phyloP scores from a whole-genome alignment of 2,797 vertebrate species.

The Threskiornis aethiopicus region DNA sequence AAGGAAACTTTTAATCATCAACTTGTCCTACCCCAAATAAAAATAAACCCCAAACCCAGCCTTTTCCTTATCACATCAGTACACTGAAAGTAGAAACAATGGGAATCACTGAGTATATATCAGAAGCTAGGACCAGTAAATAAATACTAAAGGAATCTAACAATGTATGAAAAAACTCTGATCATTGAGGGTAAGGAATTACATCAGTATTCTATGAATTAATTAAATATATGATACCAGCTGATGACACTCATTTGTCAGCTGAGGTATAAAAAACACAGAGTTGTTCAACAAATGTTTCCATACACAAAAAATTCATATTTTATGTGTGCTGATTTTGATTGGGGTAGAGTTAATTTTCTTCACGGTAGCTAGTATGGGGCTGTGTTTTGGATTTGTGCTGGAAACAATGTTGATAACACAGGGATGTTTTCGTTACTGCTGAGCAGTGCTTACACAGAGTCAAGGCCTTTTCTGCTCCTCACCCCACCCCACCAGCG shows the following conservation, averaged over 20 bases:
- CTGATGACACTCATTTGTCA: background rate
- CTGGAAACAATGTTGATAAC: background rate
- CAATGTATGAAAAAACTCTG: background rate
- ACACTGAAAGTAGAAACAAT: background rate
- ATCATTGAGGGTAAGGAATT: background rate
- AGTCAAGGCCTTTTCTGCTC: background rate
- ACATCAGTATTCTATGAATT: background rate
- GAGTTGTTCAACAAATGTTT: background rate
- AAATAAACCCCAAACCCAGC: background rate
- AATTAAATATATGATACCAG: background rate
- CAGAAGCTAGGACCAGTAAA: background rate
- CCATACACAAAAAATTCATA: background rate
- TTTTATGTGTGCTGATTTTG: background rate
- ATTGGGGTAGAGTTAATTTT: background rate
- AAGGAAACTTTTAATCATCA: background rate
- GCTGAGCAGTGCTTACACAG: background rate
- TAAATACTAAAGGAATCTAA: background rate
- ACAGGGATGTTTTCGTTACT: background rate
- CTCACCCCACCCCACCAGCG: accelerated
- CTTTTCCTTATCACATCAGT: background rate
- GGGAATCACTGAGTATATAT: background rate
- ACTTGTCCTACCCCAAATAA: background rate
- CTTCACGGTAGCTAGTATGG: background rate
- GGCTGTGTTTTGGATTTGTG: background rate
- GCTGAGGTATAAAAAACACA: background rate